Evolutionary conservation across 2,113 vertebrate genomes (phyloP), one percentile per base, ranked within the genome.

Genomic region (Morone chrysops): DNA sequence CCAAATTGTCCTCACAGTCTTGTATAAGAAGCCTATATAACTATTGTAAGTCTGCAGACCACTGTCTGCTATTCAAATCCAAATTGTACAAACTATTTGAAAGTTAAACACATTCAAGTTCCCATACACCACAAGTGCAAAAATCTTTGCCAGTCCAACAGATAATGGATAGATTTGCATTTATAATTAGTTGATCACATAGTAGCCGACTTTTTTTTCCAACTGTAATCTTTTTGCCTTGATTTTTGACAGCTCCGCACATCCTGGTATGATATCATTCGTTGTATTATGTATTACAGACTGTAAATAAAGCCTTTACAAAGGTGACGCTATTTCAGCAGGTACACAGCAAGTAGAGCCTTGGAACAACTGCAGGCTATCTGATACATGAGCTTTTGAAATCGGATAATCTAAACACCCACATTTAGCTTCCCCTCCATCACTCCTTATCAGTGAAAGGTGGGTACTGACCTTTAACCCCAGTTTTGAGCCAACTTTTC

Each of bases 401-500:
- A 70, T 36, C 17, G 75, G 40, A 70, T 77, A 9, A 78, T 48
- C 51, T n/a, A 20, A 51, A 36, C 40, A 16, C 4, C 8, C 18
- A 12, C 25, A 25, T 77, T 75, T 16, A 65, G 2, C 5, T 43
- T 14, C 16, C 25, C 81, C 41, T 63, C 22, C 36, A 53, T 57
- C 63, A 62, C 68, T 75, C 63, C 17, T 50, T 74, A 47, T 71
- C 60, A 75, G 62, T 17, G 3, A 47, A 61, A 84, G 36, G 67
- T 66, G 43, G 41, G 57, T 47, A 75, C 43, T 73, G 78, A 87
- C 54, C 81, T 86, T 87, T 78, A 57, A 78, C 81, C 78, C 60
- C 75, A 9, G 22, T 31, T 71, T 80, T 67, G n/a, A 53, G 62
- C n/a, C 25, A 75, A 53, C 31, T 56, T 56, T 45, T 67, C 61